Evolutionary conservation across 1,140 invertebrate species (phyloP).

Genomic region (Conopomorpha cramerella): DNA sequence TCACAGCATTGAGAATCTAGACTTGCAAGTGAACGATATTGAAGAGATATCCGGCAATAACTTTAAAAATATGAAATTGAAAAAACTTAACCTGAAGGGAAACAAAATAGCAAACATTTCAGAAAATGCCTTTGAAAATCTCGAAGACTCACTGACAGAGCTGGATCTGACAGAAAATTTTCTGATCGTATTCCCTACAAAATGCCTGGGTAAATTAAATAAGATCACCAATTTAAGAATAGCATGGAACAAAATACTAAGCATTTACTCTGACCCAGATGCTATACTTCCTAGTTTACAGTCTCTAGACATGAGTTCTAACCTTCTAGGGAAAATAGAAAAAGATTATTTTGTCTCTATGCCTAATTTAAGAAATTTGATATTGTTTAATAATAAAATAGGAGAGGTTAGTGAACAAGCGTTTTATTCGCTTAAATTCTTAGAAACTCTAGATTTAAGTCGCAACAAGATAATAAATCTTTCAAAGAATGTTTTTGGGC

Average conservation of each 20-base stretch:
- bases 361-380: slow-evolving; percentile 77
- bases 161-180: slow-evolving; percentile 87
- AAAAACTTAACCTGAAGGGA: slow-evolving; percentile 84
- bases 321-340: slow-evolving; percentile 76
- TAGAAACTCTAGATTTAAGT: slow-evolving; percentile 86
- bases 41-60: slow-evolving; percentile 79
- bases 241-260: slow-evolving; percentile 77
- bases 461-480: slow-evolving; percentile 83
- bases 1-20: slow-evolving; percentile 71
- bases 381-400: slow-evolving; percentile 83
- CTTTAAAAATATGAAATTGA: slow-evolving; percentile 79
- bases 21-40: slow-evolving; percentile 86
- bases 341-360: slow-evolving; percentile 79
- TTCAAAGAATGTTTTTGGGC: slow-evolving; percentile 72
- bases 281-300: slow-evolving; percentile 72
- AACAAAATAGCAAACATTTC: slow-evolving; percentile 80
- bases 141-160: slow-evolving; percentile 79
- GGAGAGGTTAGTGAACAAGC: slow-evolving; percentile 76
- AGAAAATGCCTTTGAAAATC: slow-evolving; percentile 81
- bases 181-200: slow-evolving; percentile 79
- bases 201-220: slow-evolving; percentile 75
- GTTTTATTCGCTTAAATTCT: slow-evolving; percentile 71
- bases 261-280: slow-evolving; percentile 74
- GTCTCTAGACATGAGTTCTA: slow-evolving; percentile 84
- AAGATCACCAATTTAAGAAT: slow-evolving; percentile 74